Evolutionary conservation across 2,888 invertebrate species (phyloP).

Genomic region (Harpagoxenus sublaevis): DNA sequence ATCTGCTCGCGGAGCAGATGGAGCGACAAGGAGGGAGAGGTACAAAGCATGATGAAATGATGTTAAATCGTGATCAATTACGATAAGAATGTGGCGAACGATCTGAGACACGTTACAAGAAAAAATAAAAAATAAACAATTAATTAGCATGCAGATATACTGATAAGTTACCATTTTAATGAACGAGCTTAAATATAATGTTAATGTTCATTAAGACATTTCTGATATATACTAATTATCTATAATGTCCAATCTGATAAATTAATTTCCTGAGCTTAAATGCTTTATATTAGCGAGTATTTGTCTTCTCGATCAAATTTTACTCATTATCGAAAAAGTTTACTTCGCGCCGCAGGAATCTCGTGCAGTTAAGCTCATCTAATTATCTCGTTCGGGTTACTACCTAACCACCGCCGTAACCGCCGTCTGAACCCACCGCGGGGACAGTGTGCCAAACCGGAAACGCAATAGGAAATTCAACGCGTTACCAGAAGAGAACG

Average conservation of each 20-base stretch:
- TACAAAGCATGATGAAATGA: neutral
- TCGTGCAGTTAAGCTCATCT: conserved; percentile 12
- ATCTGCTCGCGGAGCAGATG: conserved; percentile 15
- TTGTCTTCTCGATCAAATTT: conserved; percentile 1
- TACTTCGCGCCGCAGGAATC: neutral
- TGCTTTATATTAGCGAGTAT: neutral
- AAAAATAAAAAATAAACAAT: neutral
- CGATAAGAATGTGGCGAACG: neutral
- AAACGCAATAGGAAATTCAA: conserved; percentile 33
- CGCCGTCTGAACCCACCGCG: neutral
- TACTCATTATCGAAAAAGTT: conserved; percentile 34
- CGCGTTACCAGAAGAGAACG: conserved; percentile 53
- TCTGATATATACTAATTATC: neutral
- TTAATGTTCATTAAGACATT: neutral
- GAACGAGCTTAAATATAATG: neutral
- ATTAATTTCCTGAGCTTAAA: neutral
- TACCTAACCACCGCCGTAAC: conserved; percentile 13
- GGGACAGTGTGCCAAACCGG: conserved; percentile 27
- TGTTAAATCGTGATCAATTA: conserved; percentile 34
- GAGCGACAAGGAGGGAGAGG: neutral
- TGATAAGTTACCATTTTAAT: neutral
- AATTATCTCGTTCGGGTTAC: conserved; percentile 39
- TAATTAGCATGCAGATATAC: neutral
- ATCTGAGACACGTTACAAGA: neutral
- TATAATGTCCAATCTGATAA: neutral